Evolutionary conservation across 2,113 vertebrate species (phyloP).

Genomic region (Glaucidium brasilianum): DNA sequence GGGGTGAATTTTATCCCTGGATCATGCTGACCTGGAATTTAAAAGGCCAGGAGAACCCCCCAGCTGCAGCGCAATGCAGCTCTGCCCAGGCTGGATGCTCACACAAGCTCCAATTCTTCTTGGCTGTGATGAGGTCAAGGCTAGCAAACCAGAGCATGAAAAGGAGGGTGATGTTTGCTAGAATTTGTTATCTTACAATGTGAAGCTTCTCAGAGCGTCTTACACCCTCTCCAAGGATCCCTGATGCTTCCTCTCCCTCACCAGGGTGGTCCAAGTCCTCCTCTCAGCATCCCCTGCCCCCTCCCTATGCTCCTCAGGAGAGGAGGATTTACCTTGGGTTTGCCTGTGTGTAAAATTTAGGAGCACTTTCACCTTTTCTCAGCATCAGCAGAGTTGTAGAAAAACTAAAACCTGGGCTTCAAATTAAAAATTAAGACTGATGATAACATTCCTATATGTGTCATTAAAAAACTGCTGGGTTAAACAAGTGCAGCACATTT

Average conservation of each 20-base stretch:
- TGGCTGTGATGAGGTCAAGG: not conserved
- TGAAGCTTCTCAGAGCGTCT: not conserved
- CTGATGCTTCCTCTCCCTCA: not conserved
- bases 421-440: not conserved
- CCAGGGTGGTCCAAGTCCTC: not conserved
- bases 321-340: not conserved
- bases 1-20: not conserved
- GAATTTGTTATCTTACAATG: fast-evolving
- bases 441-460: not conserved
- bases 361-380: not conserved
- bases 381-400: not conserved
- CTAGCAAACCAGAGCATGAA: not conserved
- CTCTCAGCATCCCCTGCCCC: not conserved
- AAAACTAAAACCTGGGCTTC: not conserved
- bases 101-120: not conserved
- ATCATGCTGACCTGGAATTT: not conserved
- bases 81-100: not conserved
- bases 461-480: not conserved
- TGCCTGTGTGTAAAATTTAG: not conserved
- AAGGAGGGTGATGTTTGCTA: not conserved
- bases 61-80: not conserved
- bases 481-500: not conserved
- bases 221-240: not conserved
- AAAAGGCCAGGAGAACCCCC: not conserved
- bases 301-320: not conserved